Base-by-base conservation (phyloP, 2,797 vertebrate species). In the Rachycentron canadum region DNA sequence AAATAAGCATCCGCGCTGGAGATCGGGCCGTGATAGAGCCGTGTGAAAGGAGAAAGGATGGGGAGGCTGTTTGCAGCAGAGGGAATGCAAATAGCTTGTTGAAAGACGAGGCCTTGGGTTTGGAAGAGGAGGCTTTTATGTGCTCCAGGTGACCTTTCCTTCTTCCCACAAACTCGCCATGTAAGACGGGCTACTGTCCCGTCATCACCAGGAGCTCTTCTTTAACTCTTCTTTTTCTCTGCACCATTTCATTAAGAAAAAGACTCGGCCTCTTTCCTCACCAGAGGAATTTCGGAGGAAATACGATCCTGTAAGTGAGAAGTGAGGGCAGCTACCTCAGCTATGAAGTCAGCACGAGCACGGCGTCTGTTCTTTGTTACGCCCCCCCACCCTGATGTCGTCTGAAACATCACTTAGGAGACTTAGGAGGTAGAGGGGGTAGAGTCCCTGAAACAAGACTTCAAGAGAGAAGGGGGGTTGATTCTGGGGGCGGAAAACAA, bases 1-100 rank as follows among this genome's bases (percentile, higher is more conserved):
- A 89, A 93, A 92, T 83, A 90, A 89, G 86, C 80, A 19, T 74
- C 79, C 17, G 62, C 13, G 41, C 50, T 49, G 30, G 32, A 85
- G 89, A 86, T 87, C 73, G 49, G 78, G 66, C 75, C 61, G 69
- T 63, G 85, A 88, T 86, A 85, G 85, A 82, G 83, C 62, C 21
- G 19, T 1, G 56, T n/a, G 4, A 52, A 8, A 11, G 45, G 28
- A n/a, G 71, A 14, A 64, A 19, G 58, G 14, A 34, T 2, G n/a
- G 25, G 43, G 47, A 7, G 76, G 45, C 30, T 79, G 59, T 83
- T 79, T 81, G 74, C 32, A 19, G 67, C 12, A 26, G 45, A 59
- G 68, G 60, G 61, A 81, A 78, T 56, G 78, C 64, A 82, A 86
- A 89, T 79, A 34, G 69, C 72, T 57, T 8, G 49, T 5, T 63